Evolutionary conservation across 1,140 invertebrate genomes (phyloP).

Genomic region (Delia radicum): DNA sequence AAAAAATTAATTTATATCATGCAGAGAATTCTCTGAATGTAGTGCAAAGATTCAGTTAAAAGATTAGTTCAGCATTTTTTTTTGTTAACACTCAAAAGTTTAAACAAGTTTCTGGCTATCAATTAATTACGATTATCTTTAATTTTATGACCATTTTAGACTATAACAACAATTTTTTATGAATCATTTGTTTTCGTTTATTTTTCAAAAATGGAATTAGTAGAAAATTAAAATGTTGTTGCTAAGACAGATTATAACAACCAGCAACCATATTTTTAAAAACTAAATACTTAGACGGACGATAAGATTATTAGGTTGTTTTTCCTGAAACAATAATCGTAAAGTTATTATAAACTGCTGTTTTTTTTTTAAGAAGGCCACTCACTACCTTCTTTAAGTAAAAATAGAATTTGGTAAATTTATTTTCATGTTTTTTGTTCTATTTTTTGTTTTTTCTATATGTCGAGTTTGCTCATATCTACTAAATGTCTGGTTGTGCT

Average conservation of each 20-base stretch:
- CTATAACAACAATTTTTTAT: neutral
- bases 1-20: no score
- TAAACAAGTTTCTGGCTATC: no score
- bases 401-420: neutral
- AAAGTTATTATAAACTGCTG: neutral
- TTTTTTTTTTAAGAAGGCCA: neutral
- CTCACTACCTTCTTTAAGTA: neutral
- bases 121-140: no score
- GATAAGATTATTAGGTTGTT: slow-evolving; percentile 16
- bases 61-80: no score
- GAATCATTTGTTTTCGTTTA: slow-evolving; percentile 10
- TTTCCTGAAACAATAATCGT: neutral
- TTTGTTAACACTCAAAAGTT: no score
- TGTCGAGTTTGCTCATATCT: neutral
- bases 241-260: slow-evolving; percentile 4
- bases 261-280: neutral
- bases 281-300: neutral
- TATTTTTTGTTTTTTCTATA: neutral
- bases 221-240: neutral
- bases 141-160: no score
- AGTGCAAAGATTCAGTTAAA: no score
- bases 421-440: neutral
- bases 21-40: no score
- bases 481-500: neutral
- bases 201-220: neutral